phyloP scores from a whole-genome alignment of 2,888 invertebrate species.

The Hololepta plana region DNA sequence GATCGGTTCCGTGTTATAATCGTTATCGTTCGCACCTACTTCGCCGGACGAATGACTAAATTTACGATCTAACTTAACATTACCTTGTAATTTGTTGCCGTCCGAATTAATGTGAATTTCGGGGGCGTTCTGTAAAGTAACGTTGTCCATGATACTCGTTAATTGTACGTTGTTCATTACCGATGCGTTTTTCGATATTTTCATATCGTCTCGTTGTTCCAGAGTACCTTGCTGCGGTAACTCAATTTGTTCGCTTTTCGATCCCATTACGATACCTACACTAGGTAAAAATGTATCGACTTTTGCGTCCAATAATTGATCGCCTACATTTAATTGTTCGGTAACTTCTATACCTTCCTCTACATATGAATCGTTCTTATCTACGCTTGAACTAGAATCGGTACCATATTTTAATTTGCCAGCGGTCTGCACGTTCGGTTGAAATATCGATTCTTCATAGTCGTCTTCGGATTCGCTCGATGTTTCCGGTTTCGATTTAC shows the following conservation, averaged over 20 bases:
- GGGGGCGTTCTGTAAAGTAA: conserved; percentile 20
- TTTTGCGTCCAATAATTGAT: conserved; percentile 13
- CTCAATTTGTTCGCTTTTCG: conserved; percentile 10
- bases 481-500: conserved; percentile 20
- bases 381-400: conserved; percentile 12
- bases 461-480: conserved; percentile 43
- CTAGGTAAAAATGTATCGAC: conserved; percentile 38
- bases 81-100: conserved; percentile 30
- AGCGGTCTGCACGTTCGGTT: conserved; percentile 18
- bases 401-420: conserved; percentile 13
- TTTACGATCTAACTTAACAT: conserved; percentile 38
- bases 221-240: conserved; percentile 15
- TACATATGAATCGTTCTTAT: conserved; percentile 1
- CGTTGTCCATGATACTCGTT: conserved; percentile 25
- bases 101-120: conserved; percentile 24
- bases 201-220: conserved; percentile 28
- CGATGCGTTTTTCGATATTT: conserved; percentile 17
- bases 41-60: conserved; percentile 54
- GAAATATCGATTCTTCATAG: conserved; percentile 38
- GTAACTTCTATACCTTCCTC: conserved; percentile 22
- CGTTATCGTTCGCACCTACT: conserved; percentile 28
- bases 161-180: conserved; percentile 25
- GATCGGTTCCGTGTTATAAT: conserved; percentile 10
- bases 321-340: conserved; percentile 14
- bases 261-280: conserved; percentile 43